Conservation (phyloP, 2,888 invertebrate genomes). For the Epinotia bilunana region DNA sequence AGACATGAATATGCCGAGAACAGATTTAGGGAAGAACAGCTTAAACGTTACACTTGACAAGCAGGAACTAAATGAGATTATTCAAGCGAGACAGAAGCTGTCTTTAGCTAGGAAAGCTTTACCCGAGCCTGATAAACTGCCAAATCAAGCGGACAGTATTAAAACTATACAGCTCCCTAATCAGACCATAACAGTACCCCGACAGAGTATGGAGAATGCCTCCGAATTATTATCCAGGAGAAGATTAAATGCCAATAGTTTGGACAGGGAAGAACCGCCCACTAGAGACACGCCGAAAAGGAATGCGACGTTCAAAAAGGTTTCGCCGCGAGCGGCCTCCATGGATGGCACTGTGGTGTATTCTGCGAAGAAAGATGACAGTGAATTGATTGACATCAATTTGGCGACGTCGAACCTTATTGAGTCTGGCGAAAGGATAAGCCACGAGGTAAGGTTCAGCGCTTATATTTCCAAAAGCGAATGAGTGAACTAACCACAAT, state of each 20-base stretch:
- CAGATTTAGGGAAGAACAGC: conserved; percentile 67
- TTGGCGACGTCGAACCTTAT: conserved; percentile 76
- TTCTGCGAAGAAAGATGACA: conserved; percentile 66
- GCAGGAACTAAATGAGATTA: conserved; percentile 78
- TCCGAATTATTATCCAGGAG: conserved; percentile 73
- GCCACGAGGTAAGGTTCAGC: conserved; percentile 61
- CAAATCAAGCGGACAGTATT: conserved; percentile 64
- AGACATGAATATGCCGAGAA: conserved; percentile 69
- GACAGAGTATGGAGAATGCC: conserved; percentile 76
- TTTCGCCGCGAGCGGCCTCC: conserved; percentile 63
- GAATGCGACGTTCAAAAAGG: conserved; percentile 75
- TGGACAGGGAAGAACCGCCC: conserved; percentile 65
- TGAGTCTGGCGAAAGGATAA: conserved; percentile 64
- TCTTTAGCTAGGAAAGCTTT: conserved; percentile 74
- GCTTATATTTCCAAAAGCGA: not conserved
- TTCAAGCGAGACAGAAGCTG: conserved; percentile 77
- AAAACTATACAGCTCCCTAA: conserved; percentile 76
- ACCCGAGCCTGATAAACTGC: conserved; percentile 68
- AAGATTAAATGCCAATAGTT: conserved; percentile 64
- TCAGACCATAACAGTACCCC: conserved; percentile 76
- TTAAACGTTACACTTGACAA: conserved; percentile 76
- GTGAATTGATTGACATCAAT: conserved; percentile 76
- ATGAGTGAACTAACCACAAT: no score
- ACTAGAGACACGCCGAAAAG: conserved; percentile 69
- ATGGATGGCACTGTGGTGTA: conserved; percentile 74